phyloP scores from a whole-genome alignment of 1,140 invertebrate genomes.

The Drosophila kepulauana region DNA sequence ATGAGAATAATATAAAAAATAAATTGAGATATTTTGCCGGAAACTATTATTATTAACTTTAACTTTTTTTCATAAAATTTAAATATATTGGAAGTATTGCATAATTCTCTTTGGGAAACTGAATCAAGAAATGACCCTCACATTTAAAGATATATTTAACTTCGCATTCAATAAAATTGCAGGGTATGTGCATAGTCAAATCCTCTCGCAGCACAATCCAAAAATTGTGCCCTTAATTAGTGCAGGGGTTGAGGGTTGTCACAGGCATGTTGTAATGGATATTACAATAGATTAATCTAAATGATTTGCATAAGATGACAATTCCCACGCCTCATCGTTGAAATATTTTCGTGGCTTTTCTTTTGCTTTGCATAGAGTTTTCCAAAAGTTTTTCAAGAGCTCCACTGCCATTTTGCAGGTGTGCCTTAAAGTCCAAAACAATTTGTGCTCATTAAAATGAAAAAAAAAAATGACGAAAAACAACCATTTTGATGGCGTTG shows the following conservation, averaged over 20 bases:
- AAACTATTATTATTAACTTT: too few relatives aligned
- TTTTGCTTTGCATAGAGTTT: constrained; percentile 8
- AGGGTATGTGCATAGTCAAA: constrained; percentile 8
- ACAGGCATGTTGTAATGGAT: constrained; percentile 16
- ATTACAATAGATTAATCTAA: constrained; percentile 10
- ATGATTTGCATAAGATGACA: constrained; percentile 32
- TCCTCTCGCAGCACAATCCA: not conserved
- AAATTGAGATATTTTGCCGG: too few relatives aligned
- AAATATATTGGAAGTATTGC: too few relatives aligned
- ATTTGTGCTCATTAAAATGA: constrained; percentile 75
- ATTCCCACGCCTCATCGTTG: constrained; percentile 40
- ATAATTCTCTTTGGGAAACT: too few relatives aligned
- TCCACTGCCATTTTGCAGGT: constrained; percentile 42
- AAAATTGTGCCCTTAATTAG: constrained; percentile 25
- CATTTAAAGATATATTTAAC: not conserved
- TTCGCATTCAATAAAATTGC: not conserved
- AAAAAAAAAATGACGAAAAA: constrained; percentile 70
- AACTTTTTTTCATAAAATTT: too few relatives aligned
- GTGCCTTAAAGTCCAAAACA: constrained; percentile 68
- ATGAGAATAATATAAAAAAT: too few relatives aligned
- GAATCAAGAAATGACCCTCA: too few relatives aligned
- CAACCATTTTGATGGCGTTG: constrained; percentile 62
- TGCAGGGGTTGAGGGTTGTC: constrained; percentile 43
- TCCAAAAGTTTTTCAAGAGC: constrained; percentile 23
- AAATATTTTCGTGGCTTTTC: constrained; percentile 23